phyloP scores from a whole-genome alignment of 1,140 invertebrate species.

The Argopecten irradians region DNA sequence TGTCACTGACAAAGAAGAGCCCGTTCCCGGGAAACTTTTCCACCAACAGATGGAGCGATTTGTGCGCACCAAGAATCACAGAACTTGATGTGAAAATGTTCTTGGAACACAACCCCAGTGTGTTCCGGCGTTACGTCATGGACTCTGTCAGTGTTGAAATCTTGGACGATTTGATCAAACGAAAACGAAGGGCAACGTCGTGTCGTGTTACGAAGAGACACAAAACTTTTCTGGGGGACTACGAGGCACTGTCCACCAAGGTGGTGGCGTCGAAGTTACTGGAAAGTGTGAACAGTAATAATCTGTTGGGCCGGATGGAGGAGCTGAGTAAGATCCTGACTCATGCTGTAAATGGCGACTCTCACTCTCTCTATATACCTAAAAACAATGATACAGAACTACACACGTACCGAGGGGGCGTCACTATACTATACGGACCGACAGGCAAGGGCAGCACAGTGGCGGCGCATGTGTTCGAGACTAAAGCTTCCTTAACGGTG shows the following conservation, averaged over 20 bases:
- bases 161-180: slow-evolving; percentile 39
- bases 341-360: slow-evolving; percentile 43
- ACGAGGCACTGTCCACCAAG: neutral
- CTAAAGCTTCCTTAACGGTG: slow-evolving; percentile 49
- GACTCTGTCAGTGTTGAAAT: slow-evolving; percentile 38
- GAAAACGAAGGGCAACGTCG: slow-evolving; percentile 34
- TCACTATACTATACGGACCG: slow-evolving; percentile 51
- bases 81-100: slow-evolving; percentile 46
- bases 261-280: slow-evolving; percentile 39
- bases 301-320: slow-evolving; percentile 37
- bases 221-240: slow-evolving; percentile 35
- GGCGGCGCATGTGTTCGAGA: slow-evolving; percentile 56
- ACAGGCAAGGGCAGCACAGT: slow-evolving; percentile 59
- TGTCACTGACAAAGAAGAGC: neutral
- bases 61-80: slow-evolving; percentile 23
- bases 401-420: slow-evolving; percentile 31
- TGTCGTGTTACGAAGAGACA: neutral
- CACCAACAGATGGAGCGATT: neutral
- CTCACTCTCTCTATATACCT: slow-evolving; percentile 47
- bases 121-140: slow-evolving; percentile 54
- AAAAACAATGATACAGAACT: slow-evolving; percentile 48
- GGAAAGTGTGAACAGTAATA: slow-evolving; percentile 34
- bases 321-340: slow-evolving; percentile 46
- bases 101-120: slow-evolving; percentile 49
- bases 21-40: neutral